phyloP scores from a whole-genome alignment of 2,888 invertebrate genomes.

The Dryococelus australis region DNA sequence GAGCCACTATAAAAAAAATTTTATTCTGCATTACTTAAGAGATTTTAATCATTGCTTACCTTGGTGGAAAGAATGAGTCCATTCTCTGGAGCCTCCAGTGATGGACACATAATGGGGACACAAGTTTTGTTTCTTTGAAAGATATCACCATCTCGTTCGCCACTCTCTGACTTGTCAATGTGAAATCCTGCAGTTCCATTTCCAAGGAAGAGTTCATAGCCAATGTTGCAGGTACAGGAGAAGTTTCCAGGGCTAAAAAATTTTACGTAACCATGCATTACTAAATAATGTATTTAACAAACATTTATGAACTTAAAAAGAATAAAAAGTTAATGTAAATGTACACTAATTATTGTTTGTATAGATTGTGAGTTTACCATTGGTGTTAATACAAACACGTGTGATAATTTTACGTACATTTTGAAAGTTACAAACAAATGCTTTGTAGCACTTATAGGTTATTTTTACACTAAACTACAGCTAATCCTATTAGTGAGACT shows the following conservation, averaged over 20 bases:
- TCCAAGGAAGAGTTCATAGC: conserved; percentile 83
- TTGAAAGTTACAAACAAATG: no score
- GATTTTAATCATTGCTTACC: conserved; percentile 49
- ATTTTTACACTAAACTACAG: no score
- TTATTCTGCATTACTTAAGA: no score
- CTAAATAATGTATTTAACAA: no score
- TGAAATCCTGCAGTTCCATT: conserved; percentile 91
- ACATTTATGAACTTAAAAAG: conserved; percentile 8
- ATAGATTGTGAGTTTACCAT: no score
- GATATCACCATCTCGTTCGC: conserved; percentile 86
- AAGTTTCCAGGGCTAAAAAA: conserved; percentile 78
- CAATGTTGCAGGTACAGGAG: conserved; percentile 88
- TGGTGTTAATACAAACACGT: no score
- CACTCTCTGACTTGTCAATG: conserved; percentile 83
- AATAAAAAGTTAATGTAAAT: conserved; percentile 31
- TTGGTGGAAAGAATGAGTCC: conserved; percentile 85
- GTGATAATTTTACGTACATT: no score
- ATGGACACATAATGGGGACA: conserved; percentile 90
- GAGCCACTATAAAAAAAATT: no score
- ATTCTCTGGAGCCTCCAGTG: conserved; percentile 79
- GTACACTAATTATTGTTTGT: background rate
- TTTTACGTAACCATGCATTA: no score
- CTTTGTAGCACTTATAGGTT: no score
- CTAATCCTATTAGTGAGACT: no score
- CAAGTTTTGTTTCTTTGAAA: conserved; percentile 94